A percentile compares a stretch with the other conserved stretches of the same genome.
These are phyloP conservation scores for Drosophila truncata DNA, from an alignment of 1,140 invertebrate genomes.

Conservation along the genomic window DNA sequence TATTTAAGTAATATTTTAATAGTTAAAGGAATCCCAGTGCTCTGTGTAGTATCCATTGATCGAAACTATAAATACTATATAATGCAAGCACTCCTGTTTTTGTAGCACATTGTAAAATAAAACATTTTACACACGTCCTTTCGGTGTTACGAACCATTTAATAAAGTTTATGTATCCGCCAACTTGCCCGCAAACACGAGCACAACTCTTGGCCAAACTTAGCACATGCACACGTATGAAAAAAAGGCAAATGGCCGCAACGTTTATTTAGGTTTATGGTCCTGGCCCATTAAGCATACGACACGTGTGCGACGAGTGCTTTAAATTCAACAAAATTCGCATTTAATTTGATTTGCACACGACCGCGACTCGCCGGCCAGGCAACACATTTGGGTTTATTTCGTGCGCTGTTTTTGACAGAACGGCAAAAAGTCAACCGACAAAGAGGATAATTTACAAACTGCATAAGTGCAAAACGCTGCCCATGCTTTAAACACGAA, in stretches of 20 bases:
- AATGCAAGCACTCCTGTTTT: neutral
- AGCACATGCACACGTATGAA: constrained; percentile 10
- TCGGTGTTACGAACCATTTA: constrained; percentile 23
- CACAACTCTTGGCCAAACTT: constrained; percentile 18
- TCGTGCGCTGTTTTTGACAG: constrained; percentile 1
- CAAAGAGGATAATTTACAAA: constrained; percentile 38
- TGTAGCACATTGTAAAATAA: constrained; percentile 1
- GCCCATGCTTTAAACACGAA: constrained; percentile 24
- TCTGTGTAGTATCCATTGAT: neutral
- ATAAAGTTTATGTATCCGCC: constrained; percentile 37
- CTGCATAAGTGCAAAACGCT: constrained; percentile 39
- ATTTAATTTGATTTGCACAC: constrained; percentile 66
- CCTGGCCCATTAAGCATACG: constrained; percentile 46
- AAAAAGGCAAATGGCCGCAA: constrained; percentile 32
- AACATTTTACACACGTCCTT: constrained; percentile 1
- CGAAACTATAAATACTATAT: neutral
- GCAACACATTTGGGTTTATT: constrained; percentile 16
- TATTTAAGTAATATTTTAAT: neutral
- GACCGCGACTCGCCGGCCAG: constrained; percentile 17
- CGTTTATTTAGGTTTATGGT: constrained; percentile 56
- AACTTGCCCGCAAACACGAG: neutral
- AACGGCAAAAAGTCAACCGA: constrained; percentile 18
- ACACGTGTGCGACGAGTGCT: constrained; percentile 49
- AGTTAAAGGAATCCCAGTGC: neutral
- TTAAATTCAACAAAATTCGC: constrained; percentile 51